These are phyloP conservation scores for Drosophila novamexicana DNA, from an alignment of 1,140 invertebrate genomes.

Conservation along the genomic window DNA sequence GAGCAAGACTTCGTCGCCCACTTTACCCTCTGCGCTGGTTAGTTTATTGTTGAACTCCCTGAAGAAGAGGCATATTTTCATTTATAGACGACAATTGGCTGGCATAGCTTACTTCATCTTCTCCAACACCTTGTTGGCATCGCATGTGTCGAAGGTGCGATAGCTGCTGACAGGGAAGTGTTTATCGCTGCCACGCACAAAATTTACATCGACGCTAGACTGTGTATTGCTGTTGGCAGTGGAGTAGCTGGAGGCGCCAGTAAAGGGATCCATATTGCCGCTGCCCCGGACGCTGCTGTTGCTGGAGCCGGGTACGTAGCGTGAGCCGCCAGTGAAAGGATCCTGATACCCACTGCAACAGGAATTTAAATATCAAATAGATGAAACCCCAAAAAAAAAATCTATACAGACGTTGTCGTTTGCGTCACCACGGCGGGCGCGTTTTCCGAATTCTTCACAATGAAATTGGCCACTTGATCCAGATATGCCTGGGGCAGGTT, in stretches of 20 bases:
- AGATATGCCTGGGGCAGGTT: conserved; percentile 94
- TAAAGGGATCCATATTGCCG: conserved; percentile 88
- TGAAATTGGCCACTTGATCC: conserved; percentile 98
- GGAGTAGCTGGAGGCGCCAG: conserved; percentile 86
- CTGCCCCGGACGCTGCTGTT: conserved; percentile 51
- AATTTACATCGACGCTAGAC: conserved; percentile 64
- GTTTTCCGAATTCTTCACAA: conserved; percentile 90
- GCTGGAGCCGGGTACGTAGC: conserved; percentile 86
- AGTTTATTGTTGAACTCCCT: conserved; percentile 91
- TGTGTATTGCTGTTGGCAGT: conserved; percentile 64
- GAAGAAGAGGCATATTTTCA: conserved; percentile 4
- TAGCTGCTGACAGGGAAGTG: conserved; percentile 80
- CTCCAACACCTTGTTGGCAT: conserved; percentile 85
- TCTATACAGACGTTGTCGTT: conserved; percentile 28
- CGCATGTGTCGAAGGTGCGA: conserved; percentile 84
- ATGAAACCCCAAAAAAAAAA: background rate
- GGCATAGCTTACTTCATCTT: conserved; percentile 84
- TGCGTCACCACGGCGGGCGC: conserved; percentile 39
- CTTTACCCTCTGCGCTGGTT: conserved; percentile 83
- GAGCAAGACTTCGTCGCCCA: conserved; percentile 86
- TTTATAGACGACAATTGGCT: background rate
- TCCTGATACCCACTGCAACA: conserved; percentile 87
- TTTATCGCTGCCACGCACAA: conserved; percentile 61
- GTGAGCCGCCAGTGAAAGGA: conserved; percentile 92
- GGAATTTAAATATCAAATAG: background rate